phyloP scores from a whole-genome alignment of 2,888 invertebrate genomes.

The Mimas tiliae region DNA sequence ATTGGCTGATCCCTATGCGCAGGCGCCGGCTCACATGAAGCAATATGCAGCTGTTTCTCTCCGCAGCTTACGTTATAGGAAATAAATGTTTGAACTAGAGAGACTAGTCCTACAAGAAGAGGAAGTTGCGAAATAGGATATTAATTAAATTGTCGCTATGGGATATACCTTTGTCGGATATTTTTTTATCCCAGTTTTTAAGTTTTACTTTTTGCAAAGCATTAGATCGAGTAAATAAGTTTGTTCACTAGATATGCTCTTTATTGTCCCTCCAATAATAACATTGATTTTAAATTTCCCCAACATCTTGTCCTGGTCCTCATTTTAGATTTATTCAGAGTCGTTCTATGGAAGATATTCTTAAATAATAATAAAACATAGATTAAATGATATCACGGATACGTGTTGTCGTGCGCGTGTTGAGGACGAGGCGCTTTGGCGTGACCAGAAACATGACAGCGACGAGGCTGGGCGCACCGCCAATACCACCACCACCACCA shows the following conservation, averaged over 20 bases:
- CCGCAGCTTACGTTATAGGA: conserved; percentile 58
- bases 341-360: too few species aligned
- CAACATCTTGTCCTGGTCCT: background rate
- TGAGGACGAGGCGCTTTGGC: conserved; percentile 47
- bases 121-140: conserved; percentile 57
- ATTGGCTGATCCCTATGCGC: conserved; percentile 64
- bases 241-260: background rate
- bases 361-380: too few species aligned
- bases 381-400: background rate
- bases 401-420: background rate
- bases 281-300: too few species aligned
- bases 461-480: conserved; percentile 57
- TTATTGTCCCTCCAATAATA: background rate
- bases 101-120: conserved; percentile 57
- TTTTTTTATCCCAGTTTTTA: background rate
- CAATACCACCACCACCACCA: conserved; percentile 33
- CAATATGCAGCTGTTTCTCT: conserved; percentile 65
- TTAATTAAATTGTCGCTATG: conserved; percentile 29
- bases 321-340: background rate
- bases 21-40: conserved; percentile 51
- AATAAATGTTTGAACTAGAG: conserved; percentile 68
- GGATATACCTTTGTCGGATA: background rate
- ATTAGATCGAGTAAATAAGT: too few species aligned
- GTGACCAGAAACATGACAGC: conserved; percentile 77
- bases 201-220: too few species aligned